phyloP scores from a whole-genome alignment of 2,113 vertebrate genomes.

The Polypterus senegalus region DNA sequence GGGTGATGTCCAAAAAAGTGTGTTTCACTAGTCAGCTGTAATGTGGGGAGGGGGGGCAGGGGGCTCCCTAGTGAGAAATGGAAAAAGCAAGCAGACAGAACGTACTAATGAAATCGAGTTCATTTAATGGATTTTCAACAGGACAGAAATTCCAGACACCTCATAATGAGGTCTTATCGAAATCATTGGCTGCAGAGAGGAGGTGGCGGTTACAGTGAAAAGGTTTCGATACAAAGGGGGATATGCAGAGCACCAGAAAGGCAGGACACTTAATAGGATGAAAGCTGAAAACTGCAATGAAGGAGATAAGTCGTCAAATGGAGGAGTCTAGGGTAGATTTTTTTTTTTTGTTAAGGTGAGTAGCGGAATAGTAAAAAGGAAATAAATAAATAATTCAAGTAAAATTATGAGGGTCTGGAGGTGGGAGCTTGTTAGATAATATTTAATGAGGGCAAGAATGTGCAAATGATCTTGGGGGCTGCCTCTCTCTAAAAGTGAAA shows the following conservation, averaged over 20 bases:
- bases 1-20: too few relatives aligned
- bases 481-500: conserved; percentile 13
- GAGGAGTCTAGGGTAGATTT: conserved; percentile 19
- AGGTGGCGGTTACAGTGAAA: conserved; percentile 2
- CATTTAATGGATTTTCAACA: too few relatives aligned
- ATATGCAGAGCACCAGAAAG: conserved; percentile 15
- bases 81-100: too few relatives aligned
- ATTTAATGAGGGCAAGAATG: too few relatives aligned
- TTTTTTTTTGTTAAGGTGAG: conserved; percentile 33
- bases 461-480: too few relatives aligned
- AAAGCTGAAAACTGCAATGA: conserved; percentile 19
- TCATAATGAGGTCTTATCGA: conserved; percentile 9
- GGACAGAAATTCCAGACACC: not conserved
- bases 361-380: conserved; percentile 20
- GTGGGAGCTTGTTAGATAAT: too few relatives aligned
- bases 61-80: too few relatives aligned
- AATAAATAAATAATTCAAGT: conserved; percentile 41
- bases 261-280: conserved; percentile 19
- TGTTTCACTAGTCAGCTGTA: too few relatives aligned
- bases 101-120: too few relatives aligned
- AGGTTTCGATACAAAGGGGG: conserved; percentile 25
- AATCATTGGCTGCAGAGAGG: conserved; percentile 5
- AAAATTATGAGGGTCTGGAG: too few relatives aligned
- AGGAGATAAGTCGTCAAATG: conserved; percentile 27
- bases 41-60: too few relatives aligned